These are phyloP conservation scores for Zootermopsis nevadensis DNA, from an alignment of 2,888 invertebrate genomes.

Conservation along the genomic window DNA sequence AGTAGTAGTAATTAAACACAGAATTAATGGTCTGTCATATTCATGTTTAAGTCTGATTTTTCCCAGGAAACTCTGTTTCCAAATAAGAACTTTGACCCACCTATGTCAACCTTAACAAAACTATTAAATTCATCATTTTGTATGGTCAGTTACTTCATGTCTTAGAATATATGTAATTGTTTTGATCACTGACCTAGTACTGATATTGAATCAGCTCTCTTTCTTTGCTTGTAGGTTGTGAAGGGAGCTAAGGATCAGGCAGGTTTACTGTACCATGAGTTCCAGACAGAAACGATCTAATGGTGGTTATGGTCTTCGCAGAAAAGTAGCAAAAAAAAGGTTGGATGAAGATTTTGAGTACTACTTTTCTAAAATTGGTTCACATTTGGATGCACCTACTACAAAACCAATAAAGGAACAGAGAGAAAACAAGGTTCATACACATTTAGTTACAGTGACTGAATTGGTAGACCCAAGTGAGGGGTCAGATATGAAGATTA, in stretches of 20 bases:
- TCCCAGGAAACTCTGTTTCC: too few relatives aligned
- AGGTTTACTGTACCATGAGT: constrained; percentile 47
- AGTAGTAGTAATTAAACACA: too few relatives aligned
- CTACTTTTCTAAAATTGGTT: constrained; percentile 51
- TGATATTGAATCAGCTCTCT: constrained; percentile 53
- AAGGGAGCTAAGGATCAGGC: constrained; percentile 40
- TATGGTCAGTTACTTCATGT: neutral
- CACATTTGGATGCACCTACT: constrained; percentile 9
- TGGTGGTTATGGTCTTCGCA: constrained; percentile 53
- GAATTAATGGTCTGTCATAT: too few relatives aligned
- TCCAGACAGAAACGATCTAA: constrained; percentile 51
- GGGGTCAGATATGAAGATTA: constrained; percentile 31
- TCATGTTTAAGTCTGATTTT: too few relatives aligned
- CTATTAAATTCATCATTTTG: too few relatives aligned
- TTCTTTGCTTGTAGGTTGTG: constrained; percentile 51
- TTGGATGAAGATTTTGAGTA: constrained; percentile 55
- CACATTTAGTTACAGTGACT: constrained; percentile 27
- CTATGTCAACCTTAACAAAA: too few relatives aligned
- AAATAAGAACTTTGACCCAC: too few relatives aligned
- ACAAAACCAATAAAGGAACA: constrained; percentile 23
- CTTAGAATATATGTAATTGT: neutral
- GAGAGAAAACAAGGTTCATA: neutral
- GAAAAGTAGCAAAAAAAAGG: constrained; percentile 52
- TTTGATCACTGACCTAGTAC: neutral
- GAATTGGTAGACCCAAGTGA: constrained; percentile 21